Evolutionary conservation across 2,888 invertebrate genomes (phyloP), one percentile per base, ranked within the genome.

Genomic region (Vesta saturnalis): DNA sequence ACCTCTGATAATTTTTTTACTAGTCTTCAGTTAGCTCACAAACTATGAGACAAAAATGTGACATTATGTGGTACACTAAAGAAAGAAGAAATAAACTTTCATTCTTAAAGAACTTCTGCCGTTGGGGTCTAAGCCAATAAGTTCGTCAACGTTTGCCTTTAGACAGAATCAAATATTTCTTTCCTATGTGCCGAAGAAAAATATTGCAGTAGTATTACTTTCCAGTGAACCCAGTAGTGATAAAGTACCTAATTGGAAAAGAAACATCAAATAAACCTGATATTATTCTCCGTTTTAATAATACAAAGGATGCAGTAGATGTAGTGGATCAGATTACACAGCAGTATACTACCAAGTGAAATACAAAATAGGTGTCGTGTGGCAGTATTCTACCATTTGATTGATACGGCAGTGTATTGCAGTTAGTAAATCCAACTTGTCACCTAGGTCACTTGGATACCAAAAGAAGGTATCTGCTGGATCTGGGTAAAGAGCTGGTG

Each of bases 301-400:
- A 66, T 60, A 74, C 73, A 47, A 73, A 74, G 56, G 70, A 70
- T 62, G 69, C 72, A 30, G 69, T 72, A 43, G 73, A 75, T 60
- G 65, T 70, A 16, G 61, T 55, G 3, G 70, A 75, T 61, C 69
- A 75, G 63, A 64, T 74, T 60, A 60, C 63, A 23, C 65, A 69
- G 52, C 64, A 73, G 61, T 75, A 71, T 64, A 49, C 65, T 14
- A 60, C 43, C 12, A 56, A 56, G 14, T 21, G 70, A 60, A 70
- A 60, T 65, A 75, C 55, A 57, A n/a, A n/a, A 73, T 57, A 39
- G 73, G 55, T 74, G 74, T 74, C 67, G 73, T 15, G 72, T 75
- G 69, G 72, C 67, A 64, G 71, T 74, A 54, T 73, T 74, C 69
- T 67, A n/a, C n/a, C n/a, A n/a, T n/a, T n/a, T n/a, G n/a, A n/a